Percentiles rank a stretch among this genome's conserved stretches.
These are phyloP conservation scores for Nothoprocta pentlandii DNA, from an alignment of 2,113 vertebrate species.

Conservation along the genomic window DNA sequence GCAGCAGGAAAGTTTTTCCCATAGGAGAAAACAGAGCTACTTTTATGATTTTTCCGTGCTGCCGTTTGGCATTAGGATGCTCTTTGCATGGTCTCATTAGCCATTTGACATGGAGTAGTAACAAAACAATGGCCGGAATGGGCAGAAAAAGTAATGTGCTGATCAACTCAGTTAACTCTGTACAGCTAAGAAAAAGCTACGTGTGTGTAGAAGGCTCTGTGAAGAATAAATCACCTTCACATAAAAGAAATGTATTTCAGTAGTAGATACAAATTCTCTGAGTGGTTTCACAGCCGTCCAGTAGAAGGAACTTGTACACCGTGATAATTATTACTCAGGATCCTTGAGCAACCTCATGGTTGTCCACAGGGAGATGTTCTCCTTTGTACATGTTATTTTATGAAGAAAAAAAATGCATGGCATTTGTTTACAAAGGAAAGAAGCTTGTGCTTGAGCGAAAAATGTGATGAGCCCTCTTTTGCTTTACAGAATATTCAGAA, in stretches of 20 bases:
- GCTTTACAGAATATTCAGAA: slow-evolving; percentile 93
- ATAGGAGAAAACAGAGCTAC: slow-evolving; percentile 6
- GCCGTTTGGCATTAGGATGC: slow-evolving; percentile 26
- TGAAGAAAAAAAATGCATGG: not conserved
- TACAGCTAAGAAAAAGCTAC: not conserved
- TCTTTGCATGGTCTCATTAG: slow-evolving; percentile 51
- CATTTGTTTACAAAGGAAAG: not conserved
- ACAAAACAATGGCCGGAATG: slow-evolving; percentile 57
- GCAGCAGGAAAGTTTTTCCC: slow-evolving; percentile 24
- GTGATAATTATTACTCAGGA: not conserved
- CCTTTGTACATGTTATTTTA: not conserved
- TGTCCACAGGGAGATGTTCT: not conserved
- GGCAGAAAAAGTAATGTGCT: slow-evolving; percentile 2
- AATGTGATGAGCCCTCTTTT: slow-evolving; percentile 29
- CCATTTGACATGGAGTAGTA: slow-evolving; percentile 33
- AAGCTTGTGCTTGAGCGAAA: not conserved
- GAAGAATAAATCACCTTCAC: not conserved
- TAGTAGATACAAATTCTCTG: not conserved
- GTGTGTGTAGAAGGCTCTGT: not conserved
- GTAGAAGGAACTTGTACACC: not conserved
- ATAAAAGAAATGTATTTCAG: not conserved
- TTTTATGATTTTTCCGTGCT: slow-evolving; percentile 39
- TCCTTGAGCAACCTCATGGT: not conserved
- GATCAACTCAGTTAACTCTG: slow-evolving; percentile 16
- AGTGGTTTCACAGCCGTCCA: slow-evolving; percentile 4